phyloP scores from a whole-genome alignment of 2,113 vertebrate species.

The Salminus brasiliensis region DNA sequence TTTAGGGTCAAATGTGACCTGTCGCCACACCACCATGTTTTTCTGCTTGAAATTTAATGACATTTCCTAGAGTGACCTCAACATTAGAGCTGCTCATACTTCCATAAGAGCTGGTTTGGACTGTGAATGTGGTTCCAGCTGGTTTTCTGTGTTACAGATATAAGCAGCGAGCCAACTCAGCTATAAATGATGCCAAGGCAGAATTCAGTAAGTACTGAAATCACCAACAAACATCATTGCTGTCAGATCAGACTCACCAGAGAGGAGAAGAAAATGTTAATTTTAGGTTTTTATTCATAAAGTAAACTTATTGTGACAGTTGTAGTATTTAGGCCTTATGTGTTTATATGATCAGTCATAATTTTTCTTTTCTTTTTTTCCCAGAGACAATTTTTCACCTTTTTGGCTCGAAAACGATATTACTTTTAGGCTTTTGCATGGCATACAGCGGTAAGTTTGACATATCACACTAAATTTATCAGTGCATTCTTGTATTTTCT shows the following conservation, averaged over 20 bases:
- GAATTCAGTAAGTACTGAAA: constrained; percentile 74
- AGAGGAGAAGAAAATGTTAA: background rate
- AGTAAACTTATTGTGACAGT: background rate
- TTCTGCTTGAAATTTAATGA: too few relatives aligned
- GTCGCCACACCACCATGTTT: too few relatives aligned
- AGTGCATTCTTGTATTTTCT: background rate
- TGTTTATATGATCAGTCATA: constrained; percentile 21
- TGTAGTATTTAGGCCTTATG: background rate
- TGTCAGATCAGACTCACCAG: background rate
- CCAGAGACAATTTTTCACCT: constrained; percentile 87
- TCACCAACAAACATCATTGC: background rate
- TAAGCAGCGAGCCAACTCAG: constrained; percentile 67
- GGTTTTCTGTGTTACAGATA: constrained; percentile 61
- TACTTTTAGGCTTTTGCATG: constrained; percentile 89
- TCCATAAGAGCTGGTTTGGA: background rate
- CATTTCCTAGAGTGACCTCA: too few relatives aligned
- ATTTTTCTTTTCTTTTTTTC: constrained; percentile 36
- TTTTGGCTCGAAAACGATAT: constrained; percentile 84
- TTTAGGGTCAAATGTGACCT: too few relatives aligned
- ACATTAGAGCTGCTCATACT: too few relatives aligned
- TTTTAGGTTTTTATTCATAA: background rate
- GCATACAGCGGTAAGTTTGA: constrained; percentile 89
- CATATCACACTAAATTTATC: background rate
- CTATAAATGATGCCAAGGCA: constrained; percentile 69
- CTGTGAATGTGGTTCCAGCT: background rate